Evolutionary conservation across 2,113 vertebrate genomes (phyloP), one percentile per base, ranked within the genome.

Genomic region (Sprattus sprattus): DNA sequence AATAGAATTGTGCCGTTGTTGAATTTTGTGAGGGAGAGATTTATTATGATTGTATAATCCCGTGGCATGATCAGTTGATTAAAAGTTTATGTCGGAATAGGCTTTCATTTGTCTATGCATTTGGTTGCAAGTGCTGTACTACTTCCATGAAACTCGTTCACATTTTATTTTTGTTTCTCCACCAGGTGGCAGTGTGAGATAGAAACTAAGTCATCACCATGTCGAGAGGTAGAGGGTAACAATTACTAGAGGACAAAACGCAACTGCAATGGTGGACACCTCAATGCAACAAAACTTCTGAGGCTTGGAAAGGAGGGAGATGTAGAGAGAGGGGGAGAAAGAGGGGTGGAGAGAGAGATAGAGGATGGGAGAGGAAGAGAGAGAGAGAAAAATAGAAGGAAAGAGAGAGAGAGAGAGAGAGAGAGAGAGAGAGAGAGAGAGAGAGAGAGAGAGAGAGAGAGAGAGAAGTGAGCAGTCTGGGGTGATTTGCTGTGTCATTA

Each of bases 401-500:
- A n/a, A n/a, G n/a, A n/a, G 2, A 71, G 25, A 78, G 13, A 39
- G 28, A 78, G 10, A 39, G 15, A 3, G 28, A 3, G 11, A 4
- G 13, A 71, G 64, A 71, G 25, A 8, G 3, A 71, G 15, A 71
- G 25, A 13, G 6, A 71, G 25, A 10, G 6, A 71, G 1, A 71
- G 47, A n/a, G 45, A 45, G 81, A 22, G 47, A 10, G 50, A 13
- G 20, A 15, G 18, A 39, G 47, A 71, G 16, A 75, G 39, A 45
- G 15, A 28, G n/a, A 45, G 7, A 25, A 54, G 32, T 22, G 50
- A 52, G n/a, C 39, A 57, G 80, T 49, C 32, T 88, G 88, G 67
- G 85, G 86, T 91, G 87, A 45, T 91, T 90, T 91, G 54, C 85
- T 81, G 88, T 87, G 87, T 88, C 89, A 90, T 91, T 90, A 91